Evolutionary conservation across 2,888 invertebrate genomes (phyloP), one percentile per base, ranked within the genome.

Genomic region (Drosophila ezoana): DNA sequence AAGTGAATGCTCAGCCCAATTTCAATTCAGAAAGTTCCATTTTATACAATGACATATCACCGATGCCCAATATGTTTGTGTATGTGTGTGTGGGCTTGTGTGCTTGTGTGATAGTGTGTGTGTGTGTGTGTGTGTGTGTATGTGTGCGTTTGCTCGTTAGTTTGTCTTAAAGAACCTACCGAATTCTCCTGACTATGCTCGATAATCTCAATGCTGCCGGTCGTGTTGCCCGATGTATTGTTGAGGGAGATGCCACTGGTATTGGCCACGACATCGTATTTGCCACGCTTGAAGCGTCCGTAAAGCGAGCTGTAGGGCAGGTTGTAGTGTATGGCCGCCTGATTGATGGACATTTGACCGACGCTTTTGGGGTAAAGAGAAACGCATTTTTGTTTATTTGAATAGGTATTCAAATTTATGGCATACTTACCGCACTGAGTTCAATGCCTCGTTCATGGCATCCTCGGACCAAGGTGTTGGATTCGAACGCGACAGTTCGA

Each of bases 381-480:
- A 35, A 35, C 4, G 14, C 16, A 18, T 20, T 14, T 47, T 18
- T 2, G 33, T 48, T 48, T 23, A 48, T 10, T 37, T 37, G 1
- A 14, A 32, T 2, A 14, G n/a, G 13, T 14, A 41, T 13, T 20
- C 11, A 35, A 18, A 63, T 37, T 28, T 37, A 49, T 37, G 9
- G 43, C n/a, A 13, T 53, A 84, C 90, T 80, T 91, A 96, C 96
- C 96, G 95, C 77, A 97, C 97, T 75, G 97, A 96, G 91, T 97
- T 97, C 45, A 97, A 93, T 20, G 97, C 97, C 92, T 97, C 97
- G 20, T 96, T 96, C 97, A 97, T 97, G 32, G 97, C 97, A 90
- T 96, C 97, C 91, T 97, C 97, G n/a, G 97, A 96, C 97, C 97
- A 97, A 10, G 97, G 97, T 45, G 97, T 97, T n/a, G 97, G 97